These are phyloP conservation scores for Galaxias olidus DNA, from an alignment of 2,797 vertebrate species.

Conservation along the genomic window DNA sequence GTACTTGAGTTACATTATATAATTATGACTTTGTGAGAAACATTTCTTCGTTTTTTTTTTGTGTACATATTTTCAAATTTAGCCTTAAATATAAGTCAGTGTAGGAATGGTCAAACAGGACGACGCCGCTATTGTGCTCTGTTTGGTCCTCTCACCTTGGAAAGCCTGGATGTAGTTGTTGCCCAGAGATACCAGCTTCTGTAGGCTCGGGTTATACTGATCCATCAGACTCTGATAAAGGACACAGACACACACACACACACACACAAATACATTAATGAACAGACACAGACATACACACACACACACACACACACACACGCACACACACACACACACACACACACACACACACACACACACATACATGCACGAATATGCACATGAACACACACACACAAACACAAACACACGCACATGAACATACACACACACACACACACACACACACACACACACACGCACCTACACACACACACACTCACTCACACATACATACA, in stretches of 20 bases:
- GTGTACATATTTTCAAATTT: too few relatives aligned
- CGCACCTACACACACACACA: too few relatives aligned
- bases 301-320: not conserved
- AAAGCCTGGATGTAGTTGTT: constrained; percentile 89
- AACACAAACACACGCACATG: not conserved
- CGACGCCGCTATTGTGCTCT: not conserved
- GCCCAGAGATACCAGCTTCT: constrained; percentile 88
- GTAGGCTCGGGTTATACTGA: constrained; percentile 90
- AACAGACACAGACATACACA: not conserved
- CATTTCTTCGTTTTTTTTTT: too few relatives aligned
- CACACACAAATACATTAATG: constrained; percentile 4
- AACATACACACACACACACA: not conserved
- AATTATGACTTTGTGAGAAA: too few relatives aligned
- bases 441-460: not conserved
- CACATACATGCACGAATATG: not conserved
- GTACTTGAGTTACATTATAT: too few relatives aligned
- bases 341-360: not conserved
- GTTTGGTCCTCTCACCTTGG: constrained; percentile 72
- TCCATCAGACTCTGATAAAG: constrained; percentile 84
- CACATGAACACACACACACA: constrained; percentile 1
- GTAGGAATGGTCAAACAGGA: too few relatives aligned
- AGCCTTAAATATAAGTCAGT: too few relatives aligned
- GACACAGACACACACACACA: constrained; percentile 4
- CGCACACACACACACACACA: not conserved
- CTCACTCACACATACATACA: too few relatives aligned